Percentiles rank a stretch among this genome's conserved stretches.
Conservation (phyloP, 2,888 invertebrate species). For the Ormyrus nitidulus region DNA sequence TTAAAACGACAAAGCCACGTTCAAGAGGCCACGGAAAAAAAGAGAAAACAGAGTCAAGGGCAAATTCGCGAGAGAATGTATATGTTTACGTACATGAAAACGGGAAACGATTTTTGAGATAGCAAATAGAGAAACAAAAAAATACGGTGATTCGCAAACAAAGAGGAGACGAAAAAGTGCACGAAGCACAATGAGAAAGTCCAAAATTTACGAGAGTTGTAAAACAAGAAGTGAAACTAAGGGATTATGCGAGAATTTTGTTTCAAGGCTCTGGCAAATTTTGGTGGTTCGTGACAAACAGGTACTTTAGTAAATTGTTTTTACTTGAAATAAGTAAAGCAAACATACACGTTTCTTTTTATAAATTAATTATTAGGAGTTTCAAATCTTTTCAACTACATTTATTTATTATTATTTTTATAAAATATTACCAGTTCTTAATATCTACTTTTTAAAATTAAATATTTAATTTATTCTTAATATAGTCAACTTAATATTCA, state of each 20-base stretch:
- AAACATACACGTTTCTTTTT: no score
- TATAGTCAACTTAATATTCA: no score
- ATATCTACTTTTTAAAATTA: no score
- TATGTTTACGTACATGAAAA: background rate
- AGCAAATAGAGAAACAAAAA: slow-evolving; percentile 5
- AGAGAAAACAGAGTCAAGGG: slow-evolving; percentile 31
- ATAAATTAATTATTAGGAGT: no score
- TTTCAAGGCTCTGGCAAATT: no score
- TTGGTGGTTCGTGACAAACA: no score
- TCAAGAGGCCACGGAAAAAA: slow-evolving; percentile 1
- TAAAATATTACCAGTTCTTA: no score
- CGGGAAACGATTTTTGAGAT: background rate
- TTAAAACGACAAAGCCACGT: slow-evolving; percentile 22
- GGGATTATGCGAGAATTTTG: slow-evolving; percentile 4
- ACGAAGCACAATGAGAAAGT: background rate
- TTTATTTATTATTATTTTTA: no score
- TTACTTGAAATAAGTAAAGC: no score
- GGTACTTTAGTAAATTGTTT: no score
- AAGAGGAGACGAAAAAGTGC: background rate
- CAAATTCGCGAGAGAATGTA: background rate
- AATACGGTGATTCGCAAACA: background rate
- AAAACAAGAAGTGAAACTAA: slow-evolving; percentile 1
- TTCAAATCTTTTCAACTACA: no score
- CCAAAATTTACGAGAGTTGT: background rate
- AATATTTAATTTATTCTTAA: no score